Evolutionary conservation across 2,888 invertebrate genomes (phyloP), one percentile per base, ranked within the genome.

Genomic region (Epicampocera succincta): DNA sequence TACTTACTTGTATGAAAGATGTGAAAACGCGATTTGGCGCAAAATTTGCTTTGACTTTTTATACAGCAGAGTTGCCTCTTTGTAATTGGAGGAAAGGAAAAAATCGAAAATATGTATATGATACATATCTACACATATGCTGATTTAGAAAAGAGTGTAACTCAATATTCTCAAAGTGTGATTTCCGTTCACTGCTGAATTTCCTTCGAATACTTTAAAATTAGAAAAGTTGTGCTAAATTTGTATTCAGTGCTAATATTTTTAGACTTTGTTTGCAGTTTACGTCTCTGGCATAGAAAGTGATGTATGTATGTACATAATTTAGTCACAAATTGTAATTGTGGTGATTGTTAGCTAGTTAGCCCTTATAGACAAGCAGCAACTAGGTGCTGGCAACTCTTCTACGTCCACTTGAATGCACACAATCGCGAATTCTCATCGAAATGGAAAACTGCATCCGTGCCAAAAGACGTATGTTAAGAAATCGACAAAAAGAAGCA

Each of bases 351-450:
- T 33, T 9, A 33, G 33, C 33, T n/a, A 50, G 21, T 38, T 65
- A 33, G 19, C 2, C 12, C 5, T 19, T 19, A 3, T 33, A 6
- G n/a, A 1, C 13, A 44, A 17, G 48, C 74, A n/a, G 13, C 8
- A 21, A 29, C 50, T 17, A 19, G 58, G 11, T 63, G 76, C 66
- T 83, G 85, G 83, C 85, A 83, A 79, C 78, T 69, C 83, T 86
- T 84, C 80, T 83, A 80, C 78, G 83, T 86, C 83, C 84, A 85
- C 86, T 87, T 87, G 85, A 88, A 83, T 84, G 86, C 85, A 85
- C 86, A 85, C 83, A 88, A 85, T 87, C 87, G 88, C 87, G 88
- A 86, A 86, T 85, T 87, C 85, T 84, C 86, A 88, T 86, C 86
- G 85, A 87, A 86, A 86, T 84, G 83, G 85, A 88, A 88, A 83